A percentile compares a stretch with the other conserved stretches of the same genome.
phyloP scores from a whole-genome alignment of 2,797 vertebrate species.

The Cetoscarus ocellatus region DNA sequence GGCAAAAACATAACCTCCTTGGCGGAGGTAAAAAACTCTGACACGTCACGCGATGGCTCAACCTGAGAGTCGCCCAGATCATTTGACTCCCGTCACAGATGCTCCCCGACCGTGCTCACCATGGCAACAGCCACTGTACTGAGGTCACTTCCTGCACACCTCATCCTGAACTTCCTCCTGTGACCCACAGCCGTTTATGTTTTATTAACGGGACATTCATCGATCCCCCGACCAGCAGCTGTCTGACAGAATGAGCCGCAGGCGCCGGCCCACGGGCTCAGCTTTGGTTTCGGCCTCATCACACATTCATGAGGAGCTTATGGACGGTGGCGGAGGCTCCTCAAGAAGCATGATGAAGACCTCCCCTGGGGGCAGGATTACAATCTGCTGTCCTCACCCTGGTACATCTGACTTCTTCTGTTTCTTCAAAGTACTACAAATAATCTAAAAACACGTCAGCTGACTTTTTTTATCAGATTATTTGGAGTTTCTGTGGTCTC shows the following conservation, averaged over 20 bases:
- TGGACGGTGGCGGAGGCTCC: conserved; percentile 21
- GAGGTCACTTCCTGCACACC: conserved; percentile 66
- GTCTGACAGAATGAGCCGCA: conserved; percentile 66
- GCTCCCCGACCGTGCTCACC: conserved; percentile 9
- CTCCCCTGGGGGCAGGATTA: conserved; percentile 1
- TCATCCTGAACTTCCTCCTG: conserved; percentile 60
- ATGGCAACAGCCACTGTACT: conserved; percentile 34
- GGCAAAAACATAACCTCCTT: not conserved
- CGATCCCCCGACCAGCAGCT: conserved; percentile 67
- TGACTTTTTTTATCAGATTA: conserved; percentile 1
- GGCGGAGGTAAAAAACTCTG: not conserved
- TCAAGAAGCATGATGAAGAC: conserved; percentile 31
- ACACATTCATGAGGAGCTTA: conserved; percentile 77
- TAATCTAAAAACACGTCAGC: not conserved
- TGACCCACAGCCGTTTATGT: conserved; percentile 66
- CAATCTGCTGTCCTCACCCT: not conserved
- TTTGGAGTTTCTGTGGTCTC: not conserved
- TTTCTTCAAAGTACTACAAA: not conserved
- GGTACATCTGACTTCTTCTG: not conserved
- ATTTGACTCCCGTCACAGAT: conserved; percentile 4
- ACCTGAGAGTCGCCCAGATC: conserved; percentile 31
- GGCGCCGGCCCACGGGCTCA: conserved; percentile 52
- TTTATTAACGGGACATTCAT: conserved; percentile 82
- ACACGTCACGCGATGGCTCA: not conserved
- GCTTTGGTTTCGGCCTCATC: conserved; percentile 81